A percentile compares a stretch with the other conserved stretches of the same genome.
phyloP scores from a whole-genome alignment of 2,888 invertebrate species.

The Tineola bisselliella region DNA sequence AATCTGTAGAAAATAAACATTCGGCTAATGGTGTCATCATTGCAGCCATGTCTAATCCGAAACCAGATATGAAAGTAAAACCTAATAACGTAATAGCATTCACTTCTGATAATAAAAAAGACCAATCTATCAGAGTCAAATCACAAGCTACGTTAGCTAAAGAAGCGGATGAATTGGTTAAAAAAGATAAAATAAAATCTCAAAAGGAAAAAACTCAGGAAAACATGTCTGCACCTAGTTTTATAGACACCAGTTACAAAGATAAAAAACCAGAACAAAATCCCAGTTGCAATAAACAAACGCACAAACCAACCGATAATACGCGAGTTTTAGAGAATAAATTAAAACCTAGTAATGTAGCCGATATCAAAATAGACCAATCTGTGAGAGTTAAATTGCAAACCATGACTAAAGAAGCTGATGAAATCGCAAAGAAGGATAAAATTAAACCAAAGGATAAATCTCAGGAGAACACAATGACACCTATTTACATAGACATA shows the following conservation, averaged over 20 bases:
- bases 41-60: slow-evolving; percentile 42
- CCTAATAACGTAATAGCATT: slow-evolving; percentile 14
- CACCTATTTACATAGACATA: slow-evolving; percentile 46
- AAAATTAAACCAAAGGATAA: slow-evolving; percentile 24
- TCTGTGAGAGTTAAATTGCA: slow-evolving; percentile 53
- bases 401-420: slow-evolving; percentile 32
- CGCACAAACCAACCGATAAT: slow-evolving; percentile 19
- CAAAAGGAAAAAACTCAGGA: slow-evolving; percentile 24
- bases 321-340: slow-evolving; percentile 22
- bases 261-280: slow-evolving; percentile 27
- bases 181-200: slow-evolving; percentile 5
- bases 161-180: slow-evolving; percentile 31
- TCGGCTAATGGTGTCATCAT: slow-evolving; percentile 56
- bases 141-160: slow-evolving; percentile 44
- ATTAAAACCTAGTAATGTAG: slow-evolving; percentile 15
- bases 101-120: slow-evolving; percentile 25
- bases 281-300: slow-evolving; percentile 23
- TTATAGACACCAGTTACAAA: slow-evolving; percentile 43
- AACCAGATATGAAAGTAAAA: slow-evolving; percentile 23
- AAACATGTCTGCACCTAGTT: slow-evolving; percentile 33
- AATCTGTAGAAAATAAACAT: slow-evolving; percentile 34
- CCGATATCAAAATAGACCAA: slow-evolving; percentile 30
- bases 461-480: slow-evolving; percentile 20
- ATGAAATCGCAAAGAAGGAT: slow-evolving; percentile 27
- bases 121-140: slow-evolving; percentile 48